These are phyloP conservation scores for Amorpha juglandis DNA, from an alignment of 2,888 invertebrate species.

Conservation along the genomic window DNA sequence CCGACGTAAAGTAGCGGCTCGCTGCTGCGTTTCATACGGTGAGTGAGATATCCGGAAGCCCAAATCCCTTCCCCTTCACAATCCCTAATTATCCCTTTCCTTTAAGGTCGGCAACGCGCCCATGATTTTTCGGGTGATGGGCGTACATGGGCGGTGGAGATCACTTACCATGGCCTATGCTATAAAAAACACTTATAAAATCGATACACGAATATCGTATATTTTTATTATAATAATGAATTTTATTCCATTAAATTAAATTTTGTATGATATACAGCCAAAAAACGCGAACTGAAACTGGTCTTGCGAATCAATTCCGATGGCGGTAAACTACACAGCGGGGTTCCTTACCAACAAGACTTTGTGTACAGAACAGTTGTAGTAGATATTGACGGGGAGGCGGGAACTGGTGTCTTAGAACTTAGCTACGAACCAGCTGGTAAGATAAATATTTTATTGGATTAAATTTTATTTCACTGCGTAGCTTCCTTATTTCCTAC, in stretches of 20 bases:
- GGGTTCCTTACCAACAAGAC: slow-evolving; percentile 60
- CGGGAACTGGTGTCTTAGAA: slow-evolving; percentile 65
- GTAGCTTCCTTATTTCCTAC: background rate
- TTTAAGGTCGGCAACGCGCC: too few relatives aligned
- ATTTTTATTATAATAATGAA: background rate
- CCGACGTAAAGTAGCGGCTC: too few relatives aligned
- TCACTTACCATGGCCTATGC: too few relatives aligned
- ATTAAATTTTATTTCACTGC: background rate
- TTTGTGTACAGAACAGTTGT: slow-evolving; percentile 51
- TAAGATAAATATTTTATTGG: too few relatives aligned
- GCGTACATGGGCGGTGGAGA: too few relatives aligned
- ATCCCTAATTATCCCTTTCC: too few relatives aligned
- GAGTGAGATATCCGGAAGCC: too few relatives aligned
- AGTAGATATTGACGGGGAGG: slow-evolving; percentile 61
- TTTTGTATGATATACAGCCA: slow-evolving; percentile 48
- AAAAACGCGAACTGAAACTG: slow-evolving; percentile 51
- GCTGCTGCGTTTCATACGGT: too few relatives aligned
- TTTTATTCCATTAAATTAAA: background rate
- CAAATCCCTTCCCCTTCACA: too few relatives aligned
- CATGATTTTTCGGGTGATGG: too few relatives aligned
- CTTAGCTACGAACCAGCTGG: slow-evolving; percentile 61
- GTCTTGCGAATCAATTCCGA: slow-evolving; percentile 57
- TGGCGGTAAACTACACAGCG: slow-evolving; percentile 53
- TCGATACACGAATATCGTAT: too few relatives aligned
- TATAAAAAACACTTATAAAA: too few relatives aligned